Base-by-base conservation (phyloP, 2,797 vertebrate species). In the Myotis myotis region DNA sequence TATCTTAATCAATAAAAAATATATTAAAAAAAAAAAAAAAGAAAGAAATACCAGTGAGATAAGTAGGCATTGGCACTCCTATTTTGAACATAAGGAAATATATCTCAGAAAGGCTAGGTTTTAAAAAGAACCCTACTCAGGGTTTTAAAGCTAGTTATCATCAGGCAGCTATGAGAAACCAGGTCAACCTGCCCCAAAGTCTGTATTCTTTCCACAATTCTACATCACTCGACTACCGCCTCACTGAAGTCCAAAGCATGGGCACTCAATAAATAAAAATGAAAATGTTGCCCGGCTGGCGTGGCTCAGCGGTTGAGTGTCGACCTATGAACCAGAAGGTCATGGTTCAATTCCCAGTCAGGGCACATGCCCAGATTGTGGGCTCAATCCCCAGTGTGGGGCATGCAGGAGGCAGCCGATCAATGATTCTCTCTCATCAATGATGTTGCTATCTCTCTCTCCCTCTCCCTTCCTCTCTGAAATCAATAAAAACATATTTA, bases 11-110 rank as follows among this genome's bases (percentile, higher is more conserved):
- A n/a, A n/a, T n/a, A n/a, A n/a, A n/a, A n/a, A n/a, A n/a, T n/a
- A n/a, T n/a, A n/a, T n/a, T n/a, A n/a, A n/a, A n/a, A n/a, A n/a
- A n/a, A n/a, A n/a, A n/a, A n/a, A n/a, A n/a, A n/a, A n/a, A n/a
- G n/a, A n/a, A n/a, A n/a, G 6, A 85, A 30, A 82, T 0, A 60
- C 30, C 30, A 38, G 8, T 30, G 36, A 44, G 13, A 4, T 30
- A 70, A 4, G 23, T 0, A 66, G 2, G 36, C 11, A 55, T 49
- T 9, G 57, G 15, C 25, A 70, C 36, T 78, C 25, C 60, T 49
- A n/a, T 38, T 66, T 28, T 64, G 23, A 89, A 94, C 66, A 85
- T 60, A 89, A 64, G 33, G 60, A 83, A 89, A 86, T 68, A 72
- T 44, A 93, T 16, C 36, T 91, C 74, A 80, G 80, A 80, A 75